These are phyloP conservation scores for Anthopleura sola DNA, from an alignment of 64 coral and sea anemone genomes.

Conservation along the genomic window DNA sequence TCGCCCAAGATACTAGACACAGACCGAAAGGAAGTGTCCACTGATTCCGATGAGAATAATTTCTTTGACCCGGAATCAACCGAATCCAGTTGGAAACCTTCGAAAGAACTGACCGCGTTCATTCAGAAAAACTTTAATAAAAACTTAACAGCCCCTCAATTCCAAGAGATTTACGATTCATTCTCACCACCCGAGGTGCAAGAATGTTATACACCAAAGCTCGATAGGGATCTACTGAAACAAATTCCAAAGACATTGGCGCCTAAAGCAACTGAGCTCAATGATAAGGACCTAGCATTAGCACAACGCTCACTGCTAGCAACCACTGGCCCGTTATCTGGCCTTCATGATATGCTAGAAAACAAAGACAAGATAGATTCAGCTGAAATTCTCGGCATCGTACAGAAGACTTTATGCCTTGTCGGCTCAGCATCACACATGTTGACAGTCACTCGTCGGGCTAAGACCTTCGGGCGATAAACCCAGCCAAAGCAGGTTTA, in stretches of 20 bases:
- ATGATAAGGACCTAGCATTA: neutral
- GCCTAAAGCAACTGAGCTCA: neutral
- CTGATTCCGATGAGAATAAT: too few relatives aligned
- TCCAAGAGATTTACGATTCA: too few relatives aligned
- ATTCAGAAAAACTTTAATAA: neutral
- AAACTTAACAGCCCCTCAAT: too few relatives aligned
- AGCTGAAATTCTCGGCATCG: neutral
- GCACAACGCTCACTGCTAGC: neutral
- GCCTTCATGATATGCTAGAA: slow-evolving; percentile 35
- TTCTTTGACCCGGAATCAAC: too few relatives aligned
- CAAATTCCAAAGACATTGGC: too few relatives aligned
- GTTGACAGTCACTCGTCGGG: neutral
- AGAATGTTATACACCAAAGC: too few relatives aligned
- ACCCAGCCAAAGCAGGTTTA: slow-evolving; percentile 1
- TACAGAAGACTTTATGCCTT: slow-evolving; percentile 40
- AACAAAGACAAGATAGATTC: neutral
- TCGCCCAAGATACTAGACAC: too few relatives aligned
- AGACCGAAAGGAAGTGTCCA: too few relatives aligned
- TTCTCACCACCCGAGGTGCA: too few relatives aligned
- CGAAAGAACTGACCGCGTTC: neutral
- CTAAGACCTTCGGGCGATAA: slow-evolving; percentile 6
- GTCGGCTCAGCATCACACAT: slow-evolving; percentile 11
- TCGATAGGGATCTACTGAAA: too few relatives aligned
- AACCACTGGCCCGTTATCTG: slow-evolving; percentile 2
- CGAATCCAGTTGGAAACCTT: neutral